A percentile compares a stretch with the other conserved stretches of the same genome.
Evolutionary conservation across 2,888 invertebrate species (phyloP).

Genomic region (Acleris laterana): DNA sequence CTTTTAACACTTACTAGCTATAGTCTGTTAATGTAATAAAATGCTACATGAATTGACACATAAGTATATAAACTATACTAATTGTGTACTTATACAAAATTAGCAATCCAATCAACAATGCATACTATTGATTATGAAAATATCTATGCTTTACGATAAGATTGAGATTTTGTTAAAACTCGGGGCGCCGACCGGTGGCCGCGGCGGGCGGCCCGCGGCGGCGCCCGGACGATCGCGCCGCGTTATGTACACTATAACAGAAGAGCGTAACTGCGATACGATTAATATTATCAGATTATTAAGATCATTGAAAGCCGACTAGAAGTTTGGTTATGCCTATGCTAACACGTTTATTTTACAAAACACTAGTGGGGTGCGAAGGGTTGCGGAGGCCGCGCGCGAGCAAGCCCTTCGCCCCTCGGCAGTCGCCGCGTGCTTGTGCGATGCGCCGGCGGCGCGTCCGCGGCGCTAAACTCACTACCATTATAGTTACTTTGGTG

Average conservation of each 20-base stretch:
- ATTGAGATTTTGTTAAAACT: slow-evolving; percentile 63
- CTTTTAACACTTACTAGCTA: slow-evolving; percentile 83
- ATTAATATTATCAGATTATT: slow-evolving; percentile 71
- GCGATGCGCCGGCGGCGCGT: slow-evolving; percentile 45
- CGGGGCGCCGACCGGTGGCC: slow-evolving; percentile 40
- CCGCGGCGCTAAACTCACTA: slow-evolving; percentile 32
- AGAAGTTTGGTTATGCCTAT: slow-evolving; percentile 79
- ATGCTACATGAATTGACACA: slow-evolving; percentile 85
- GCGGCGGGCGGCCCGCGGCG: slow-evolving; percentile 42
- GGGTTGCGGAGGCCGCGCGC: slow-evolving; percentile 29
- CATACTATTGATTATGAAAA: slow-evolving; percentile 81
- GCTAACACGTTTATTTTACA: slow-evolving; percentile 69
- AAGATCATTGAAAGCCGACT: slow-evolving; percentile 83
- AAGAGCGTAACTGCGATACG: slow-evolving; percentile 68
- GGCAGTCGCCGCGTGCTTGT: slow-evolving; percentile 48
- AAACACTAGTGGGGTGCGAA: slow-evolving; percentile 35
- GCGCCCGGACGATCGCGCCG: slow-evolving; percentile 66
- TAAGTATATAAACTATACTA: slow-evolving; percentile 86
- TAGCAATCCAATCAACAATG: slow-evolving; percentile 81
- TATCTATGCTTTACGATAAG: slow-evolving; percentile 74
- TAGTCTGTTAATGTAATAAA: slow-evolving; percentile 83
- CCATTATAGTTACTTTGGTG: slow-evolving; percentile 42
- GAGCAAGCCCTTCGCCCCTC: slow-evolving; percentile 38
- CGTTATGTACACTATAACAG: slow-evolving; percentile 70
- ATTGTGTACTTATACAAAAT: slow-evolving; percentile 83